Base-by-base conservation (phyloP, 1,140 invertebrate genomes). In the Bicyclus anynana region DNA sequence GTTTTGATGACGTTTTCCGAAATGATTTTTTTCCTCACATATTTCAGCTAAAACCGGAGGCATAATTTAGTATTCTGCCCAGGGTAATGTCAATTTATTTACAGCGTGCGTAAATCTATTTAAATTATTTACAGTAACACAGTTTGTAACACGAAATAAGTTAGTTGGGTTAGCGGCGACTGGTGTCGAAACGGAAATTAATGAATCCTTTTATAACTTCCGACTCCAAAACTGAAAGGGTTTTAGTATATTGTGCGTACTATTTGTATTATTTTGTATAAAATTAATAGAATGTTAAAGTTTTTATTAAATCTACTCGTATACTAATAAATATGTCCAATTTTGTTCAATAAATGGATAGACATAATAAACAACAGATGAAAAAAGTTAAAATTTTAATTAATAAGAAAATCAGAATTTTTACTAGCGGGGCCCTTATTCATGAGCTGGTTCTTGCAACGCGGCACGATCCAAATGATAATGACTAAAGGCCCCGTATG, bases 151-250 rank as follows among this genome's bases (percentile, higher is more conserved):
- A 23, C 47, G 42, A 35, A 54, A 54, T 46, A 47, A 42, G 37
- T 40, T 53, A 53, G 52, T 29, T 23, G 23, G 52, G 23, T 26
- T 46, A 26, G 23, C 40, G 42, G 51, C 37, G 42, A 55, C 29
- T 35, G 18, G 44, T 20, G 53, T 33, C 44, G 29, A 26, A 55
- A 47, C 42, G 42, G 53, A 55, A 55, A 55, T 55, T 48, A 55
- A 20, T 55, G 53, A 37, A 55, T 55, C 53, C 42, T 55, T 55
- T 23, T 55, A 37, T 55, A 55, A 37, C 42, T 47, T 55, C 42
- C 53, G 53, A 27, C 14, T 37, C 27, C 47, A 55, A 55, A 47
- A 47, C 40, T 55, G n/a, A 47, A 53, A 53, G 52, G 42, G 38
- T 46, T 12, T 20, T 44, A 20, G 16, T 40, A 53, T 53, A 53